Evolutionary conservation across 1,140 invertebrate genomes (phyloP).

Genomic region (Tribolium madens): DNA sequence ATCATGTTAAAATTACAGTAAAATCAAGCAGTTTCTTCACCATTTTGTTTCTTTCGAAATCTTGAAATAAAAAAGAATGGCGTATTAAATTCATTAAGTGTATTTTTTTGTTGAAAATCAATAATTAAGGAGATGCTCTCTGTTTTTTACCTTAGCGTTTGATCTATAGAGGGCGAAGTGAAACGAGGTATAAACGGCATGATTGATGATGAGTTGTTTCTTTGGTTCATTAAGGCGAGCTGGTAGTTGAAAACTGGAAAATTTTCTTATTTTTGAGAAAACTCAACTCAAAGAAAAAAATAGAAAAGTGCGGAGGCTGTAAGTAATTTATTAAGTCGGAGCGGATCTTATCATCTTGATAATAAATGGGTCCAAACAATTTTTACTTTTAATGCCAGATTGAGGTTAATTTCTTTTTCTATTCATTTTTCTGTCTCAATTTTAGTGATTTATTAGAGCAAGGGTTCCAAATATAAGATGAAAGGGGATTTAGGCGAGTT

Average conservation of each 20-base stretch:
- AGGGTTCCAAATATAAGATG: neutral
- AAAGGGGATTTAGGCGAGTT: neutral
- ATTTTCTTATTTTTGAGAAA: neutral
- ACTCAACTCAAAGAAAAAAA: neutral
- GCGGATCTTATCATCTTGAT: neutral
- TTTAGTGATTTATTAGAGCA: neutral
- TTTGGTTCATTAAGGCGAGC: conserved; percentile 1
- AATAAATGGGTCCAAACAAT: neutral
- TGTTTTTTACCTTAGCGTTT: neutral
- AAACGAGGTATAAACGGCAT: conserved; percentile 5
- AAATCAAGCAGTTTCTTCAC: too few species aligned
- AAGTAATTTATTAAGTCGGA: neutral
- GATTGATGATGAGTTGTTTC: conserved; percentile 19
- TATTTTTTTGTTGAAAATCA: conserved; percentile 16
- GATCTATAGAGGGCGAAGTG: neutral
- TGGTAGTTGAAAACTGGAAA: conserved; percentile 17
- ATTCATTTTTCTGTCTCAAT: neutral
- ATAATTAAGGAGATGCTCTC: neutral
- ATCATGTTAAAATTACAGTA: too few species aligned
- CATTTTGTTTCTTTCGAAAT: too few species aligned
- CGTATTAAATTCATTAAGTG: neutral
- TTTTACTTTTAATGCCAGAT: neutral
- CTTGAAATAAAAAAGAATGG: too few species aligned
- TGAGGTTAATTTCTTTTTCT: neutral
- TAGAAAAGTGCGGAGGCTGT: neutral